Base-by-base conservation (phyloP, 2,888 invertebrate genomes). In the Catocala fraxini region DNA sequence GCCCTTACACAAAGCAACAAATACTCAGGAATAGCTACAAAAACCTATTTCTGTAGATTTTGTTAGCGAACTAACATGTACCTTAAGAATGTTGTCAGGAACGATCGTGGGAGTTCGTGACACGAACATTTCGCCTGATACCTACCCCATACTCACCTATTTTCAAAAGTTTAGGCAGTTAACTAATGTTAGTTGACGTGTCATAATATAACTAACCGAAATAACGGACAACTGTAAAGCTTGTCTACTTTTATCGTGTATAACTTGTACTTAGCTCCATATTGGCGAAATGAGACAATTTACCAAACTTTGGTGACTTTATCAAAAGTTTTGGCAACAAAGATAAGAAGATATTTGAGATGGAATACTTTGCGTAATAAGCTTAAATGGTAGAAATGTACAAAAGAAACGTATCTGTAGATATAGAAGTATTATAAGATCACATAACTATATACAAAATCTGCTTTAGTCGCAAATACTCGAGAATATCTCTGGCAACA, bases 181-280 rank as follows among this genome's bases (percentile, higher is more conserved):
- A 15, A 25, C 15, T 63, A 59, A 61, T 56, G 51, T 54, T 59
- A 61, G 52, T 63, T 41, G 25, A 66, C 61, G 47, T 59, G 51
- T 60, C 69, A 71, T 54, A 46, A 71, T 54, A 46, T 51, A 55
- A 57, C 60, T 54, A 49, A 45, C 42, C 34, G 46, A 56, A 47
- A 15, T 12, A 58, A 56, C 13, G 10, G 43, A 13, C 47, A 6
- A 46, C 42, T 49, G 43, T 62, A 25, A 55, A n/a, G 39, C 7
- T 25, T 46, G 34, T 11, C 4, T 34, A 53, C 53, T 51, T 42
- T 71, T 55, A 51, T 56, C 35, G 49, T 33, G 11, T 46, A 52
- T 51, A 56, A 51, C 60, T 52, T 6, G 56, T 64, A 39, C 9
- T 57, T 63, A 47, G 25, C 46, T 46, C 57, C 45, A 55, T 56